phyloP scores from a whole-genome alignment of 2,797 vertebrate genomes.

The Anableps anableps region DNA sequence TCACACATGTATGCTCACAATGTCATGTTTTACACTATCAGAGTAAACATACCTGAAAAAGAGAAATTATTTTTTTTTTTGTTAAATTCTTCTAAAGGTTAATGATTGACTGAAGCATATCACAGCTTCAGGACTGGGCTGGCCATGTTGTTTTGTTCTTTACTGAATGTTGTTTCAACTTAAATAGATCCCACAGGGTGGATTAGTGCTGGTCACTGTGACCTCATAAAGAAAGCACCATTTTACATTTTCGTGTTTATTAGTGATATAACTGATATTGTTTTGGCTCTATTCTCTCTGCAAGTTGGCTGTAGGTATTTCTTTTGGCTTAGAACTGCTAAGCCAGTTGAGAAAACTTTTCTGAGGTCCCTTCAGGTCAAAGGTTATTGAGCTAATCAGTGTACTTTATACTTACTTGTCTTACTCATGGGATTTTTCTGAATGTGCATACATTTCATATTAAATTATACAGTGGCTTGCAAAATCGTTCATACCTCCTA shows the following conservation, averaged over 20 bases:
- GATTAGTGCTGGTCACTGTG: slow-evolving; percentile 63
- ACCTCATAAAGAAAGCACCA: slow-evolving; percentile 69
- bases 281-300: slow-evolving; percentile 41
- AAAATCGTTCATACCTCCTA: background rate
- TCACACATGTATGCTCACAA: background rate
- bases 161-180: slow-evolving; percentile 48
- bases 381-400: slow-evolving; percentile 29
- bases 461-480: background rate
- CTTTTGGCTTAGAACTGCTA: slow-evolving; percentile 24
- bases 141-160: slow-evolving; percentile 23
- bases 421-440: slow-evolving; percentile 1
- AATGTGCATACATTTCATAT: background rate
- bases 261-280: slow-evolving; percentile 63
- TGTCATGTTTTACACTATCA: background rate
- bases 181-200: slow-evolving; percentile 32
- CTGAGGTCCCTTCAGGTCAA: slow-evolving; percentile 32
- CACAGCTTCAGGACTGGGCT: background rate
- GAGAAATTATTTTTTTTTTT: background rate
- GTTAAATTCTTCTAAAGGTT: slow-evolving; percentile 2
- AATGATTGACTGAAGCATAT: slow-evolving; percentile 33
- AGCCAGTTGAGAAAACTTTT: slow-evolving; percentile 32
- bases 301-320: slow-evolving; percentile 8
- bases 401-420: slow-evolving; percentile 12
- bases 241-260: slow-evolving; percentile 57
- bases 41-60: background rate